Evolutionary conservation across 1,140 invertebrate genomes (phyloP), one percentile per base, ranked within the genome.

Genomic region (Conus ventricosus): DNA sequence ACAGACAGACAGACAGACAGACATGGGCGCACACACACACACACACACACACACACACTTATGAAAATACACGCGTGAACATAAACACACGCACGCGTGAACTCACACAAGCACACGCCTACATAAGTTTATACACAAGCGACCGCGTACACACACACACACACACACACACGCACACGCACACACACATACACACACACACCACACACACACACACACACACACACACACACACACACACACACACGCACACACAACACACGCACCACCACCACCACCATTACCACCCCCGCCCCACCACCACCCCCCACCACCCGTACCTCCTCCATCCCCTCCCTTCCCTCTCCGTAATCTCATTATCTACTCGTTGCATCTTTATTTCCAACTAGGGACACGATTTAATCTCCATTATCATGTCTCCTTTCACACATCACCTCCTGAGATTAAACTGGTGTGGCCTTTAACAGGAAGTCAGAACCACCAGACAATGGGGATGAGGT

Each of bases 141-240:
- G 27, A 0, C 7, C 23, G 20, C 5, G 1, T 20, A 39, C 27
- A 0, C 78, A 6, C 51, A 5, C 5, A 39, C 13, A 80, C 15
- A 39, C 78, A 53, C 23, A 39, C 10, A 53, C 23, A 13, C 78
- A 53, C 23, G 10, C 15, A 23, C 67, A 71, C 23, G 1, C 23
- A 23, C 15, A 71, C 23, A 20, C 67, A 71, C 23, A 23, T 1
- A 71, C 67, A 71, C 67, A n/a, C 67, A 71, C 67, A n/a, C 67
- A 71, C 67, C 67, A n/a, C 67, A 71, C 67, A n/a, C 67, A 71
- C 67, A n/a, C 67, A 23, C 0, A n/a, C 67, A 20, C 67, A 20
- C 67, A 7, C 67, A 20, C 67, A 80, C 78, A 80, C 78, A 80
- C 78, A 39, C 78, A 80, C 78, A 80, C 78, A 80, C 27, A 51